These are phyloP conservation scores for Bolinopsis microptera DNA, from an alignment of 37 sponge, comb jelly and placozoan species.

Conservation along the genomic window DNA sequence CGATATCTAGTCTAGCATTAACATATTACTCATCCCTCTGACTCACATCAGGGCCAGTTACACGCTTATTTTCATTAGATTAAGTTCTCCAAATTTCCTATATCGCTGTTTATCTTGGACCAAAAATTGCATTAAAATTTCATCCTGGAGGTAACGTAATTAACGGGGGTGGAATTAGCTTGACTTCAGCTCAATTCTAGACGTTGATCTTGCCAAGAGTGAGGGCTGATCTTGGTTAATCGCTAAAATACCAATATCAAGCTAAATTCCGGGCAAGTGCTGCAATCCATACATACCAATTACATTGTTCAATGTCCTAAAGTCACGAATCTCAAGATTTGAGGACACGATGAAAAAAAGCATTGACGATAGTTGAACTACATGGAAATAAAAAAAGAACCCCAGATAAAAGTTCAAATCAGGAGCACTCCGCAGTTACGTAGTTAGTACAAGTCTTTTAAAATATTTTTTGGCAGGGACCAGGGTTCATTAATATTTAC, in stretches of 20 bases:
- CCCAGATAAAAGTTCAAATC: too few species aligned
- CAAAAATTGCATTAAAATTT: not conserved
- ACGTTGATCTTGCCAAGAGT: not conserved
- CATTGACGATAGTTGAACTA: too few species aligned
- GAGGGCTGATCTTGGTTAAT: not conserved
- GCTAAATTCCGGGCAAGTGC: not conserved
- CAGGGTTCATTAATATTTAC: too few species aligned
- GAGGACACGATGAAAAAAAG: too few species aligned
- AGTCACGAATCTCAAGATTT: too few species aligned
- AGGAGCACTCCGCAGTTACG: too few species aligned
- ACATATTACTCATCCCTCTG: not conserved
- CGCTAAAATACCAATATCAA: not conserved
- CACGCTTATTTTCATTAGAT: not conserved
- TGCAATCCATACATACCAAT: not conserved
- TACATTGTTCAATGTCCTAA: too few species aligned
- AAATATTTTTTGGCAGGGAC: too few species aligned
- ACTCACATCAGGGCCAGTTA: not conserved
- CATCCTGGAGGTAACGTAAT: not conserved
- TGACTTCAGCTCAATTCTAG: not conserved
- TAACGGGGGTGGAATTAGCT: not conserved
- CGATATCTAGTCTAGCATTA: not conserved
- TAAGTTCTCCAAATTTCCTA: conserved; percentile 15
- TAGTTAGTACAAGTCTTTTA: too few species aligned
- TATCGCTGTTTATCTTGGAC: not conserved
- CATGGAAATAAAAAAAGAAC: too few species aligned